Conservation (phyloP, 1,140 invertebrate genomes). For the Thrips palmi region DNA sequence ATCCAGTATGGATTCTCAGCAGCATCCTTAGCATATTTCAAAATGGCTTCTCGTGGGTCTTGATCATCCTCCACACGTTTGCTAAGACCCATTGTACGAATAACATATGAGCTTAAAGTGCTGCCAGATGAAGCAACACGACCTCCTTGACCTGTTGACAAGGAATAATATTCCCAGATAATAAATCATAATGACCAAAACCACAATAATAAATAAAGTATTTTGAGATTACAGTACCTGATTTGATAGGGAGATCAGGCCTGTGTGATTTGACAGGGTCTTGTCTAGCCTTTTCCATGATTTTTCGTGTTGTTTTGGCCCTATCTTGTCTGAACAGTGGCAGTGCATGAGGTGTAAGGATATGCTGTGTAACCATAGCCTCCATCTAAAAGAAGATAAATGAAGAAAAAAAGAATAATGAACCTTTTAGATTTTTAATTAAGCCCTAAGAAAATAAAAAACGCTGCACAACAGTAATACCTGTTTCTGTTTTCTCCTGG, state of each 20-base stretch:
- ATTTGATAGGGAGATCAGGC: constrained; percentile 94
- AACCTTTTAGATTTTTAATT: not conserved
- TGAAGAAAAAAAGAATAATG: constrained; percentile 13
- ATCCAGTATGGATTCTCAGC: constrained; percentile 87
- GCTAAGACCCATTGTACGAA: constrained; percentile 80
- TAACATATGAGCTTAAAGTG: constrained; percentile 93
- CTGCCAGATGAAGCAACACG: constrained; percentile 86
- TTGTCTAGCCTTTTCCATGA: constrained; percentile 77
- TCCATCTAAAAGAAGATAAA: no score
- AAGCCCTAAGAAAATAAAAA: not conserved
- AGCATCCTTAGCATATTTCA: constrained; percentile 93
- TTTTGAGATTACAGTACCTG: no score
- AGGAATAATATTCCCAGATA: no score
- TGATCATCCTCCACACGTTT: constrained; percentile 91
- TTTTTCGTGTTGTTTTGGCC: constrained; percentile 71
- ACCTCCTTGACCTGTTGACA: constrained; percentile 60
- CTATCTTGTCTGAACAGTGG: constrained; percentile 89
- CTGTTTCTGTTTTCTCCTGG: constrained; percentile 54
- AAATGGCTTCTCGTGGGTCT: constrained; percentile 88
- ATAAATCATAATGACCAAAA: no score
- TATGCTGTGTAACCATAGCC: constrained; percentile 74
- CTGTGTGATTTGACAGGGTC: constrained; percentile 83
- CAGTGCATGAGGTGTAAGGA: constrained; percentile 93
- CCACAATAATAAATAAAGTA: no score
- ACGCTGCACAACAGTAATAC: no score